Evolutionary conservation across 2,113 vertebrate species (phyloP).

Genomic region (Haliaeetus leucogaster): DNA sequence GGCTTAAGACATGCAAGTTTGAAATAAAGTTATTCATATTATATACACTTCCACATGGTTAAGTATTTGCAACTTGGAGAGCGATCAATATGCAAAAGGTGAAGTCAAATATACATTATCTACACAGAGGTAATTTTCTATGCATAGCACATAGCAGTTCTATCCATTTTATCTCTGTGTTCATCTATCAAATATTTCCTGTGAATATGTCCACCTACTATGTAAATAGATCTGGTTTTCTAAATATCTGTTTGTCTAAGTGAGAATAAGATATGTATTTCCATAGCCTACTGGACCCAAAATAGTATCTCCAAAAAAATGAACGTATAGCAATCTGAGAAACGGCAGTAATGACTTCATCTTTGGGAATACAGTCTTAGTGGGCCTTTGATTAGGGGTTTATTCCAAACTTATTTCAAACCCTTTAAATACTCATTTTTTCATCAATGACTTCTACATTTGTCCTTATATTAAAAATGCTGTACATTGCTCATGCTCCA

Average conservation of each 20-base stretch:
- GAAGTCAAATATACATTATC: slow-evolving; percentile 8
- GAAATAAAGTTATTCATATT: not conserved
- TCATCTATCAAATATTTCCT: not conserved
- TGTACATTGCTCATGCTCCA: not conserved
- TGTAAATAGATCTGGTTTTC: not conserved
- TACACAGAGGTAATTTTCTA: not conserved
- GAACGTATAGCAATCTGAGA: not conserved
- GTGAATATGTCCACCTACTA: not conserved
- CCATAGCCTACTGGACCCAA: not conserved
- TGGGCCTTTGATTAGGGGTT: not conserved
- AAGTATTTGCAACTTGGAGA: not conserved
- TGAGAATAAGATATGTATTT: not conserved
- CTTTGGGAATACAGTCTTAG: not conserved
- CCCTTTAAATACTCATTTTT: not conserved
- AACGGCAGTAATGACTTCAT: not conserved
- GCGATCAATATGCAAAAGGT: slow-evolving; percentile 19
- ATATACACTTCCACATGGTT: not conserved
- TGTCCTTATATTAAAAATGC: not conserved
- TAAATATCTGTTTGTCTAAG: not conserved
- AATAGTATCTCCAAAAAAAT: not conserved
- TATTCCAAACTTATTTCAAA: not conserved
- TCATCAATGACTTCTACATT: not conserved
- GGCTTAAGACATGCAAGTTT: slow-evolving; percentile 7
- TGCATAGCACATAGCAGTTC: not conserved
- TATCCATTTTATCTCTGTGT: not conserved